A percentile compares a stretch with the other conserved stretches of the same genome.
Conservation (phyloP, 2,797 vertebrate species). For the Poeciliopsis paucimaculata region DNA sequence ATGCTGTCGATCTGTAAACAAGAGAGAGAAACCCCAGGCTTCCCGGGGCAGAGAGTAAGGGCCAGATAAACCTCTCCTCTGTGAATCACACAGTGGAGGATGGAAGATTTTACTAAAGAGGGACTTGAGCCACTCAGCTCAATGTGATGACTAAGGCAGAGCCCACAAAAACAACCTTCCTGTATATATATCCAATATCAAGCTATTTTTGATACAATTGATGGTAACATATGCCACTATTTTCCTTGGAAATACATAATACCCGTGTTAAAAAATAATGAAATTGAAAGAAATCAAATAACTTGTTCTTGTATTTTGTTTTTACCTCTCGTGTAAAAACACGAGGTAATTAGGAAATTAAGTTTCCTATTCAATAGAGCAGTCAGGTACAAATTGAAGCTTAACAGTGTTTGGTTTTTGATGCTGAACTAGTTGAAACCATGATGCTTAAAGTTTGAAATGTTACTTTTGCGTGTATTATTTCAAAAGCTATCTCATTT, state of each 20-base stretch:
- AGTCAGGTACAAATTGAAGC: background rate
- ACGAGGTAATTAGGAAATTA: no score
- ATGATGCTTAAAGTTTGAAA: constrained; percentile 7
- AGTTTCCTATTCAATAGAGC: background rate
- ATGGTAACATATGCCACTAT: no score
- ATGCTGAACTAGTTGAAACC: background rate
- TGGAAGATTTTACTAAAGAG: constrained; percentile 24
- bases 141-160: constrained; percentile 49
- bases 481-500: background rate
- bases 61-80: constrained; percentile 22
- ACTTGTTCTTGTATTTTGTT: background rate
- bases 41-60: constrained; percentile 46
- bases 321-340: background rate
- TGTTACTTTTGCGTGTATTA: background rate
- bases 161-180: constrained; percentile 15
- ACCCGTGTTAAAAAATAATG: background rate
- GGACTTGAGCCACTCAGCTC: constrained; percentile 39
- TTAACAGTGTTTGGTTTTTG: background rate
- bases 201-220: no score
- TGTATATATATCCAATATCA: no score
- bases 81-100: constrained; percentile 35
- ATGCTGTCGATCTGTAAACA: constrained; percentile 76
- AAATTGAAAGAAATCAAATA: background rate
- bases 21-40: constrained; percentile 52
- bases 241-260: no score